Conservation (phyloP, 2,113 vertebrate species). For the Lynx canadensis region DNA sequence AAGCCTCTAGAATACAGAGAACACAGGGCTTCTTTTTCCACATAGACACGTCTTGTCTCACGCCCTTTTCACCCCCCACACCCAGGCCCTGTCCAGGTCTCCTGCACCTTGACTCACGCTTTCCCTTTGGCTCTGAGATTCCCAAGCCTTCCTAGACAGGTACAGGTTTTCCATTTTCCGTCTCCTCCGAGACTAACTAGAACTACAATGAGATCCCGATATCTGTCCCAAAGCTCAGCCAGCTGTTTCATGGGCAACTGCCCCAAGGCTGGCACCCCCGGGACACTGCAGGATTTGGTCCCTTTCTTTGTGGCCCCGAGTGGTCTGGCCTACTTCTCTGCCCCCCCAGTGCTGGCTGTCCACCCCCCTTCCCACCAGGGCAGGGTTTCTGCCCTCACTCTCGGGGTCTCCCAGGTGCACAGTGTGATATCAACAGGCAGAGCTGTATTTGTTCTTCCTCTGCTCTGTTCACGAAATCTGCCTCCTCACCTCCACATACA, state of each 20-base stretch:
- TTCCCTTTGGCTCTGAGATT: too few relatives aligned
- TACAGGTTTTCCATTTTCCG: not conserved
- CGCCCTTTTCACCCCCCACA: accelerated
- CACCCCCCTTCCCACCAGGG: too few relatives aligned
- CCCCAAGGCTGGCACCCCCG: too few relatives aligned
- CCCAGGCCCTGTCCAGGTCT: not conserved
- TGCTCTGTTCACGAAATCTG: too few relatives aligned
- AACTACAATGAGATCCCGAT: not conserved
- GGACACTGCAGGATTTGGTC: not conserved
- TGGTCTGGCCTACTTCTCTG: accelerated
- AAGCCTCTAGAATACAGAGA: accelerated
- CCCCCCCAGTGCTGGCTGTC: accelerated
- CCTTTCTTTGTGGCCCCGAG: too few relatives aligned
- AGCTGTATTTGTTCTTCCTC: not conserved
- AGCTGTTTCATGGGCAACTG: too few relatives aligned
- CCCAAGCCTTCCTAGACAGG: not conserved
- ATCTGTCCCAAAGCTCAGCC: not conserved
- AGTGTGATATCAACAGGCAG: accelerated
- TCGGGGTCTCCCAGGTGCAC: accelerated
- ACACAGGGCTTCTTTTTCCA: accelerated
- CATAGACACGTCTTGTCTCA: accelerated
- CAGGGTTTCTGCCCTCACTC: too few relatives aligned
- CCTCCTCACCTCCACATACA: accelerated
- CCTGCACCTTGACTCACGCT: too few relatives aligned
- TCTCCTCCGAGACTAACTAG: not conserved